Evolutionary conservation across 2,797 vertebrate genomes (phyloP).

Genomic region (Heliangelus exortis): DNA sequence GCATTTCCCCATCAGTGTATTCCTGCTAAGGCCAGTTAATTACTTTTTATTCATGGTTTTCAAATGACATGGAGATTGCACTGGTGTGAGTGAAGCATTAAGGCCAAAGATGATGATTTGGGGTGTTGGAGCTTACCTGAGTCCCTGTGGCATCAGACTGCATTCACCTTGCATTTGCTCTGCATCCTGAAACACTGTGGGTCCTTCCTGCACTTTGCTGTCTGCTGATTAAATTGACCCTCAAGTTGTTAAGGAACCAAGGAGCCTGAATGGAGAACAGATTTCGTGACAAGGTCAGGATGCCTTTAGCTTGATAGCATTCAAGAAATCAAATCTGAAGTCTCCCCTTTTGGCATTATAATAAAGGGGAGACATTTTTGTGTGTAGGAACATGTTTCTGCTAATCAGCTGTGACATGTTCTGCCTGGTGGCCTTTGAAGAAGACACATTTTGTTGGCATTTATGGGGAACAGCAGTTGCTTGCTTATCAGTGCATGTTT

Average conservation of each 20-base stretch:
- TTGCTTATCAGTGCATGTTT: background rate
- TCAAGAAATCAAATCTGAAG: conserved; percentile 15
- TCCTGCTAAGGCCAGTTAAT: background rate
- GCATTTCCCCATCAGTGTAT: rapidly evolving
- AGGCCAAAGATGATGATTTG: background rate
- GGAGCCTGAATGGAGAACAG: background rate
- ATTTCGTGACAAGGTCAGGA: background rate
- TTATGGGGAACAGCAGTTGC: background rate
- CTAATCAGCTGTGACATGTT: background rate
- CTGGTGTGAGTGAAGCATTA: background rate
- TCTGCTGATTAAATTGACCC: background rate
- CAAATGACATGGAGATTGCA: background rate
- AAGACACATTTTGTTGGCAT: background rate
- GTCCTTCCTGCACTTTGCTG: background rate
- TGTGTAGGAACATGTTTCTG: background rate
- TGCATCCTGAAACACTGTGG: rapidly evolving
- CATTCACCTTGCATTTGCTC: background rate
- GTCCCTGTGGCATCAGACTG: background rate
- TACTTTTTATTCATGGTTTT: background rate
- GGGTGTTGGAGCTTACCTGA: background rate
- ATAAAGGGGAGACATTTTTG: background rate
- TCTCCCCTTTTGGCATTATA: background rate
- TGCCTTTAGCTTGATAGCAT: background rate
- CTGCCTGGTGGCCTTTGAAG: background rate
- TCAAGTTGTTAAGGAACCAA: background rate